Conservation (phyloP, 2,113 vertebrate species). For the Corvus hawaiiensis region DNA sequence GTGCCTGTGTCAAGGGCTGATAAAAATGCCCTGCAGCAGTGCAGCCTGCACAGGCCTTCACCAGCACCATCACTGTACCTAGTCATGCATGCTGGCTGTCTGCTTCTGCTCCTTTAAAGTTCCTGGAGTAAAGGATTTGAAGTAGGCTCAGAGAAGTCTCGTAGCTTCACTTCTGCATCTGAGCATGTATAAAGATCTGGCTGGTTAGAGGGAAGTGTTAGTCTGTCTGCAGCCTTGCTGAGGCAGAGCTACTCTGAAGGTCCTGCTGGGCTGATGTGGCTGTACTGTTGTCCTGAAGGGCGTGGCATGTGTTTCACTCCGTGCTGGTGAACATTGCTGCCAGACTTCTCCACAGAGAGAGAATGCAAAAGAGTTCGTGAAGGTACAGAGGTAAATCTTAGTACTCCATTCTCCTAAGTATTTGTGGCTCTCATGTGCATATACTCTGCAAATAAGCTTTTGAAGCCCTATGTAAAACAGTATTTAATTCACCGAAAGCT, state of each 20-base stretch:
- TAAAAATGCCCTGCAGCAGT: neutral
- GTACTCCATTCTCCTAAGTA: neutral
- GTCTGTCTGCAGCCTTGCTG: neutral
- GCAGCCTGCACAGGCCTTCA: neutral
- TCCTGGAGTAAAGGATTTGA: neutral
- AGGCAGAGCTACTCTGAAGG: neutral
- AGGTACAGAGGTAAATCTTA: neutral
- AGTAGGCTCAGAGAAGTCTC: neutral
- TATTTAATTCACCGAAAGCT: neutral
- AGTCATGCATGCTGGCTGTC: accelerated
- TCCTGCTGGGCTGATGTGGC: neutral
- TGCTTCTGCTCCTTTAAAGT: neutral
- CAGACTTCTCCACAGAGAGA: neutral
- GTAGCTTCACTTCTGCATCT: neutral
- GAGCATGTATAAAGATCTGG: neutral
- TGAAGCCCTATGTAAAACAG: neutral
- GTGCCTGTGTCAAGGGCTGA: neutral
- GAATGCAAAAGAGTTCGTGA: neutral
- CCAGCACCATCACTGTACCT: neutral
- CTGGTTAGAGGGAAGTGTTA: neutral
- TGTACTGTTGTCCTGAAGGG: accelerated
- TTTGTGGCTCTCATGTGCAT: neutral
- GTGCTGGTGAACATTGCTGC: neutral
- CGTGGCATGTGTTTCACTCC: neutral
- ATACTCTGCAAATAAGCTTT: neutral